Evolutionary conservation across 2,888 invertebrate genomes (phyloP), one percentile per base, ranked within the genome.

Genomic region (Matsumyia berberina): DNA sequence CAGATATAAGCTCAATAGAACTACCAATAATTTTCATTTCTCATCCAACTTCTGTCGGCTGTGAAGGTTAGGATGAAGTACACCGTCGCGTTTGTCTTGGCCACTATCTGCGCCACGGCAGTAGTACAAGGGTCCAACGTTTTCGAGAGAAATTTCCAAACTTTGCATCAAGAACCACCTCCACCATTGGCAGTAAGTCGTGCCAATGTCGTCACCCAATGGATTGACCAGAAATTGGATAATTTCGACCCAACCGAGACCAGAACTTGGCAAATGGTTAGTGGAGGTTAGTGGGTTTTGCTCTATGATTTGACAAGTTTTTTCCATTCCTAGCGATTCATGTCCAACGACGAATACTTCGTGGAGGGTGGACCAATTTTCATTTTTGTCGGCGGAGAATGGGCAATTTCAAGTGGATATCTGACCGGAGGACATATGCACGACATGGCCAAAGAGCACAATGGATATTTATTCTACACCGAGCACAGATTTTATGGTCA

Each of bases 401-500:
- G 96, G 93, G 90, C 91, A 2, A 95, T 96, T 80, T 90, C 91
- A 5, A 89, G 93, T 0, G 92, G 92, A 8, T 95, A 93, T 93
- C 90, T 95, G 87, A 88, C 88, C 29, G 89, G 87, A 0, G 96
- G 96, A 0, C 92, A 94, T 70, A 94, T 95, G 87, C 92, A 93
- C 72, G 93, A 94, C 64, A 90, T 95, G 88, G 95, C 94, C 0
- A 86, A 89, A 60, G 88, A 91, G 11, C 92, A 94, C 86, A 91
- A 92, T 0, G 96, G 95, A 0, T 93, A 94, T 0, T 91, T 96
- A 86, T 94, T 95, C 89, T 94, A 95, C 87, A 94, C 96, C 0
- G 97, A 97, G 89, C 97, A 97, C 90, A 93, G 97, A 86, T 97
- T 94, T 90, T 97, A 97, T 89, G 97, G 97, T 0, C 86, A 93